phyloP scores from a whole-genome alignment of 2,888 invertebrate genomes.

The Rosalia funebris region DNA sequence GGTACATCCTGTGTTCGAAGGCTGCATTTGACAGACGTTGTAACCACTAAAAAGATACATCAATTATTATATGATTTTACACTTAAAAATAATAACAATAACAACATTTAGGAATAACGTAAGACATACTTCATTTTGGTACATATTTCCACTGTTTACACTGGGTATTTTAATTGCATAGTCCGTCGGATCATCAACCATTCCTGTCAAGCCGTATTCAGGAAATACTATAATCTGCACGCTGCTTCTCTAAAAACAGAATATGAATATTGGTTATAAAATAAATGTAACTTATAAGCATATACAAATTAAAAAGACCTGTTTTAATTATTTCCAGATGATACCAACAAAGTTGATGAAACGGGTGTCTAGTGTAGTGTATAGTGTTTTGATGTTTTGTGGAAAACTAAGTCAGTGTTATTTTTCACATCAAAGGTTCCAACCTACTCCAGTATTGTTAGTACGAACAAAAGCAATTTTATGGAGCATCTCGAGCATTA shows the following conservation, averaged over 20 bases:
- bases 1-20: conserved; percentile 36
- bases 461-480: no score
- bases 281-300: no score
- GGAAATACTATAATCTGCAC: conserved; percentile 51
- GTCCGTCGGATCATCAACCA: conserved; percentile 35
- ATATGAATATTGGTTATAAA: background rate
- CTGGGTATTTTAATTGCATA: conserved; percentile 43
- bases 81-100: conserved; percentile 14
- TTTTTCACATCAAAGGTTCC: no score
- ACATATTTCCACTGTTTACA: conserved; percentile 23
- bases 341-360: no score
- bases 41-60: conserved; percentile 36
- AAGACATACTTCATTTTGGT: conserved; percentile 34
- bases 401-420: no score
- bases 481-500: no score
- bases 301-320: no score
- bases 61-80: conserved; percentile 15
- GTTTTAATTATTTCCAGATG: no score
- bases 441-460: no score
- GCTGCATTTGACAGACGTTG: conserved; percentile 43
- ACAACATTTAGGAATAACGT: no score
- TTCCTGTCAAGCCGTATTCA: conserved; percentile 50
- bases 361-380: no score
- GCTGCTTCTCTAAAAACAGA: conserved; percentile 27
- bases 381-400: no score